phyloP scores from a whole-genome alignment of 2,113 vertebrate genomes.

The Ginglymostoma cirratum region DNA sequence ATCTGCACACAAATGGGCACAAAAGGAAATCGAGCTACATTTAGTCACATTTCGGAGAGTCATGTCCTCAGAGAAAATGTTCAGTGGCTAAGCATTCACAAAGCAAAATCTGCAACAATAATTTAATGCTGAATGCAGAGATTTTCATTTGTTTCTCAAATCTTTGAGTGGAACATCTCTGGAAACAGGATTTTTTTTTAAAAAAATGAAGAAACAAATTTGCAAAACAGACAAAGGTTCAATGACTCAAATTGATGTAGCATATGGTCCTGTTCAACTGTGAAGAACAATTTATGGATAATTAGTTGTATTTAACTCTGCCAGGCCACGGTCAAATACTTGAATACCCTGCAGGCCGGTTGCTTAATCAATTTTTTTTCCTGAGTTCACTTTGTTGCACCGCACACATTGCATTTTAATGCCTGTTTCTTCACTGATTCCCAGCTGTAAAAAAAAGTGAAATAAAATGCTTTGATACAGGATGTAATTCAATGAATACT shows the following conservation, averaged over 20 bases:
- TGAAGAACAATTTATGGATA: neutral
- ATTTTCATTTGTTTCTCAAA: neutral
- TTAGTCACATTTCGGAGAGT: no score
- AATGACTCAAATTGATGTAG: neutral
- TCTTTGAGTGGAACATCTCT: neutral
- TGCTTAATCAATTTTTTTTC: neutral
- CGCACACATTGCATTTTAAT: neutral
- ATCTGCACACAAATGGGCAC: neutral
- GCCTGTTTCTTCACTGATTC: neutral
- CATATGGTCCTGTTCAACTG: neutral
- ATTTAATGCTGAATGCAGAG: neutral
- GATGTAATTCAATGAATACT: neutral
- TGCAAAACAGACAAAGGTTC: neutral
- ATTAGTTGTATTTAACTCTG: neutral
- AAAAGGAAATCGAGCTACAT: neutral
- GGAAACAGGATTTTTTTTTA: neutral
- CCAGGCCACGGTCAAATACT: neutral
- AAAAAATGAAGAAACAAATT: neutral
- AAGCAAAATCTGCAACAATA: neutral
- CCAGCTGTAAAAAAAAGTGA: neutral
- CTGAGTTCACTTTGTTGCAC: neutral
- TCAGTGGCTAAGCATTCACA: neutral
- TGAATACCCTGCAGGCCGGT: neutral
- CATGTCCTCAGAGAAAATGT: neutral
- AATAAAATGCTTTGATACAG: neutral